Percentiles rank a stretch among this genome's conserved stretches.
phyloP scores from a whole-genome alignment of 2,888 invertebrate species.

The Papilio elwesi region DNA sequence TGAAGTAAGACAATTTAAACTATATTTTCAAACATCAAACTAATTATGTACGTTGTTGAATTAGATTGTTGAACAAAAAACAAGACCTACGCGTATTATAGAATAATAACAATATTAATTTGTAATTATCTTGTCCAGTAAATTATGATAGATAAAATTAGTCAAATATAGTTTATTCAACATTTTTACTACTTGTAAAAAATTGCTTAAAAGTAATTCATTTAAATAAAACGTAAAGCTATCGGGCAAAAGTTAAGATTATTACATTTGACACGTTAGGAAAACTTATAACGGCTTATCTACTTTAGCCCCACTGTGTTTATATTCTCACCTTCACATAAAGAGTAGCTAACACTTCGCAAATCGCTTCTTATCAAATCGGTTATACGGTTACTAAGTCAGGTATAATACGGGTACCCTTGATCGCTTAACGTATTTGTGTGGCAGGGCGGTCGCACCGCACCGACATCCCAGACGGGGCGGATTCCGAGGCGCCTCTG shows the following conservation, averaged over 20 bases:
- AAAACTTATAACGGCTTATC: not conserved
- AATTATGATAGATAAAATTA: no score
- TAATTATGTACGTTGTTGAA: no score
- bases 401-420: constrained; percentile 59
- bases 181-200: not conserved
- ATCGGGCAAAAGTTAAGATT: constrained; percentile 4
- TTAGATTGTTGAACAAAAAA: no score
- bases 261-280: not conserved
- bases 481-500: constrained; percentile 86
- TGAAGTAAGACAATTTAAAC: no score
- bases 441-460: constrained; percentile 85
- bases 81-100: no score
- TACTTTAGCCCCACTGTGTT: not conserved
- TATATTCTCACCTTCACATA: not conserved
- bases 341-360: constrained; percentile 26
- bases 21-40: no score
- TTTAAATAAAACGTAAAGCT: constrained; percentile 3
- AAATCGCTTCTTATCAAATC: constrained; percentile 35
- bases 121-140: no score
- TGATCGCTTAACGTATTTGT: constrained; percentile 78
- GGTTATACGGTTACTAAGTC: constrained; percentile 21
- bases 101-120: no score
- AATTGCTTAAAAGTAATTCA: not conserved
- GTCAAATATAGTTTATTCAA: no score
- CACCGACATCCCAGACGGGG: constrained; percentile 86